phyloP scores from a whole-genome alignment of 1,140 invertebrate genomes.

The Diorhabda elongata region DNA sequence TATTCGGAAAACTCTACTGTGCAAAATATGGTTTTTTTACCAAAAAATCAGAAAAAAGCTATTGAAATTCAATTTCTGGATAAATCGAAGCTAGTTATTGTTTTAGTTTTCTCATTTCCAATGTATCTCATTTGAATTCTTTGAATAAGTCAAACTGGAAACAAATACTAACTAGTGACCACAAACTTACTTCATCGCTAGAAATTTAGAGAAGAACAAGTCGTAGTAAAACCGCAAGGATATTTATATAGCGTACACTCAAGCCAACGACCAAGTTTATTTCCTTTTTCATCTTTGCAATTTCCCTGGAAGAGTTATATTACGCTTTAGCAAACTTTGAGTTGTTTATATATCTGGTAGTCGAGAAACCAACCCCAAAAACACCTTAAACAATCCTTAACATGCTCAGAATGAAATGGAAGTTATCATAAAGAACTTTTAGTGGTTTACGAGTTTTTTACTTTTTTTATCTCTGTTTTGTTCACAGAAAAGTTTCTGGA shows the following conservation, averaged over 20 bases:
- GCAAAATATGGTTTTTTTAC: too few relatives aligned
- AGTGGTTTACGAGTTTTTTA: background rate
- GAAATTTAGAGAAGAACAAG: background rate
- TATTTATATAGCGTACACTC: slow-evolving; percentile 2
- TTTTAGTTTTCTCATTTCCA: too few relatives aligned
- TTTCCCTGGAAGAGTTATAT: background rate
- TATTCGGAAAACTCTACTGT: too few relatives aligned
- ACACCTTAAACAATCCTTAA: slow-evolving; percentile 2
- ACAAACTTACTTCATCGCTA: slow-evolving; percentile 2
- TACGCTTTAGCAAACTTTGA: slow-evolving; percentile 2
- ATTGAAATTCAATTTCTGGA: too few relatives aligned
- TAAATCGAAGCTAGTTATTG: too few relatives aligned
- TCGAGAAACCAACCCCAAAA: background rate
- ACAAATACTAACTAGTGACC: background rate
- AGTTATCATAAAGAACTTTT: background rate
- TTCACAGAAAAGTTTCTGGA: background rate
- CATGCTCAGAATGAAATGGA: background rate
- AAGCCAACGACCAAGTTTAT: background rate
- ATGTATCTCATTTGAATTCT: too few relatives aligned
- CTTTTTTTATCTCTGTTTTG: background rate
- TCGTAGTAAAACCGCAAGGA: background rate
- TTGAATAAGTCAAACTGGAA: too few relatives aligned
- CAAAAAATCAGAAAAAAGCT: too few relatives aligned
- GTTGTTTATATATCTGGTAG: background rate
- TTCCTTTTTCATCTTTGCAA: background rate